A percentile compares a stretch with the other conserved stretches of the same genome.
phyloP scores from a whole-genome alignment of 2,888 invertebrate species.

The Gortyna flavago region DNA sequence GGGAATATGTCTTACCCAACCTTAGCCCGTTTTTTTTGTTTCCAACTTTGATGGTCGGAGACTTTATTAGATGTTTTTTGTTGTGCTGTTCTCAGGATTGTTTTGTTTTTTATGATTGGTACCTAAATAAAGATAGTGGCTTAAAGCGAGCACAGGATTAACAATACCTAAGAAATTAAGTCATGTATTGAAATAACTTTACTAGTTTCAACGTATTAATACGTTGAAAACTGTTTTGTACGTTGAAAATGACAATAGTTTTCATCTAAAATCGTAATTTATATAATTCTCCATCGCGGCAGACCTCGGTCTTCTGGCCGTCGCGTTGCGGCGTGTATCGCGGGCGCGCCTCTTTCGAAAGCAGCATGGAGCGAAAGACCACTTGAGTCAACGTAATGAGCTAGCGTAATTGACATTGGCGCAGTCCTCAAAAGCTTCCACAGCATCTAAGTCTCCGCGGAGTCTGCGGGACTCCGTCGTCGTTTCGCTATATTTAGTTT shows the following conservation, averaged over 20 bases:
- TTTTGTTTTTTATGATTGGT: conserved; percentile 9
- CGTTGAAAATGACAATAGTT: not conserved
- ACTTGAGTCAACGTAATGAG: not conserved
- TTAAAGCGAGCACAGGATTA: not conserved
- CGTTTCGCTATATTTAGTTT: not conserved
- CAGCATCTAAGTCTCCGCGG: not conserved
- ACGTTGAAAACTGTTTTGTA: not conserved
- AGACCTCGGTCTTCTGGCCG: not conserved
- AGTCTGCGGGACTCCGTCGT: not conserved
- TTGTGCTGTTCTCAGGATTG: not conserved
- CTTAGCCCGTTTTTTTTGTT: conserved; percentile 26
- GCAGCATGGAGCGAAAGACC: not conserved
- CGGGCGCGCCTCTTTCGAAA: not conserved
- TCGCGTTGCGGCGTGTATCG: too few relatives aligned
- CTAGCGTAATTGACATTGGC: not conserved
- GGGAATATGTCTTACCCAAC: conserved; percentile 39
- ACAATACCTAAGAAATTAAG: not conserved
- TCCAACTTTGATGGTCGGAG: conserved; percentile 18
- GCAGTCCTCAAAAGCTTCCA: not conserved
- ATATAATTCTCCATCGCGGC: not conserved
- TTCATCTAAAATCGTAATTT: not conserved
- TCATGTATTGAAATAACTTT: not conserved
- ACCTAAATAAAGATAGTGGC: conserved; percentile 20
- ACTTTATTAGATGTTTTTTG: conserved; percentile 30
- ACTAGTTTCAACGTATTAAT: not conserved